Base-by-base conservation (phyloP, 2,113 vertebrate genomes). In the Nothoprocta pentlandii region DNA sequence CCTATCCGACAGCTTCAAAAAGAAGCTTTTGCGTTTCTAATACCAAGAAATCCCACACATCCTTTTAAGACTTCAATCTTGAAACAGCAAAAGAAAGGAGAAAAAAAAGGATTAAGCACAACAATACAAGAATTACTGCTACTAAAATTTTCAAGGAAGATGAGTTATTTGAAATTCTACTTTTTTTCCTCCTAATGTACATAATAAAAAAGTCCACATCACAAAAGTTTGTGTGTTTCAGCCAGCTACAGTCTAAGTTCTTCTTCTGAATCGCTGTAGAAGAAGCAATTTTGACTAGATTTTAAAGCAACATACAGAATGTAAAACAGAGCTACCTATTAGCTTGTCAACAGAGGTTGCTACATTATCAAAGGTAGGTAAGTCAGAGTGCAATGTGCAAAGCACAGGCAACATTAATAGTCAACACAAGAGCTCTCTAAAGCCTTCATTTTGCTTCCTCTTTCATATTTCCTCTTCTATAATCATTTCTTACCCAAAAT, bases 211-310 rank as follows among this genome's bases (percentile, higher is more conserved):
- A 21, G 13, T 54, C 53, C 26, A 90, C 71, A 41, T 10, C 41
- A 51, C 2, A 68, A 23, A 87, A 21, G 28, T 21, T 11, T 56
- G 53, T 12, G 7, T 56, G 14, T 56, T 0, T 32, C 8, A 59
- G 89, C 30, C 34, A 71, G 36, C 16, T 85, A 75, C 26, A 82
- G 12, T 39, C 44, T 30, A 68, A 73, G 12, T 46, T 49, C 66
- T 83, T 80, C n/a, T 74, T 80, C 68, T 82, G 4, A 28, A 85
- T 53, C 58, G 58, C 11, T 61, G 42, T 5, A 58, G 30, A 6
- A 88, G 3, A 94, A 77, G 77, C 30, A 82, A 19, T 74, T 77
- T 51, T 80, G 76, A 47, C 68, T 53, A 63, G 12, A 73, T 36
- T 78, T 89, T 63, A 67, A 80, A 88, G n/a, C 46, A 80, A 59